phyloP scores from a whole-genome alignment of 2,888 invertebrate species.

The Subacronicta megacephala region DNA sequence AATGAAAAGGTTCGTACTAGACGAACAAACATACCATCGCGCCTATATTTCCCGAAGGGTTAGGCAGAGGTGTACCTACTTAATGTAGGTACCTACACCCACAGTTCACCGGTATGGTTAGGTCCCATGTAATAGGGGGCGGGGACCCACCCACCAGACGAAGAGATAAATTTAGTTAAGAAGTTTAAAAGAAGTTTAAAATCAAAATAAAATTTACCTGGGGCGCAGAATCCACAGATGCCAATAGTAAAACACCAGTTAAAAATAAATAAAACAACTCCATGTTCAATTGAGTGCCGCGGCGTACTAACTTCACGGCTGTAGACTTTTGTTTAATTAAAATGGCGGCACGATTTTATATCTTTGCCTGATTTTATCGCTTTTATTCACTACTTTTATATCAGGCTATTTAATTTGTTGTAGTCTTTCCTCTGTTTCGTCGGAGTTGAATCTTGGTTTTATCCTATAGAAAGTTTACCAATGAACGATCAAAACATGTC shows the following conservation, averaged over 20 bases:
- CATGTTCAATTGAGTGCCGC: conserved; percentile 30
- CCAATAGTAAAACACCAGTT: conserved; percentile 58
- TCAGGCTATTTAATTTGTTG: background rate
- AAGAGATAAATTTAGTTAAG: background rate
- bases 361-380: conserved; percentile 35
- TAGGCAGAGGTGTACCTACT: too few relatives aligned
- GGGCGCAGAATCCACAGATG: conserved; percentile 56
- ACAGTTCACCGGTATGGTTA: too few relatives aligned
- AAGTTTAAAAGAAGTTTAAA: background rate
- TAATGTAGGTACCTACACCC: too few relatives aligned
- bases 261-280: conserved; percentile 58
- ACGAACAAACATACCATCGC: too few relatives aligned
- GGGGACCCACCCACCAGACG: too few relatives aligned
- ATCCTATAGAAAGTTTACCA: conserved; percentile 2
- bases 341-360: conserved; percentile 30
- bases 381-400: conserved; percentile 14
- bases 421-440: conserved; percentile 7
- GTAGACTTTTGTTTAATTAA: conserved; percentile 51
- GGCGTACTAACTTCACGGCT: conserved; percentile 32
- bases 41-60: too few relatives aligned
- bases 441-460: conserved; percentile 1
- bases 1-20: too few relatives aligned
- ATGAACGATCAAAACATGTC: background rate
- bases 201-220: conserved; percentile 62
- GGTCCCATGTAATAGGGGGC: too few relatives aligned